Base-by-base conservation (phyloP, 23 tunicate genomes). In the Trididemnum nubilum region DNA sequence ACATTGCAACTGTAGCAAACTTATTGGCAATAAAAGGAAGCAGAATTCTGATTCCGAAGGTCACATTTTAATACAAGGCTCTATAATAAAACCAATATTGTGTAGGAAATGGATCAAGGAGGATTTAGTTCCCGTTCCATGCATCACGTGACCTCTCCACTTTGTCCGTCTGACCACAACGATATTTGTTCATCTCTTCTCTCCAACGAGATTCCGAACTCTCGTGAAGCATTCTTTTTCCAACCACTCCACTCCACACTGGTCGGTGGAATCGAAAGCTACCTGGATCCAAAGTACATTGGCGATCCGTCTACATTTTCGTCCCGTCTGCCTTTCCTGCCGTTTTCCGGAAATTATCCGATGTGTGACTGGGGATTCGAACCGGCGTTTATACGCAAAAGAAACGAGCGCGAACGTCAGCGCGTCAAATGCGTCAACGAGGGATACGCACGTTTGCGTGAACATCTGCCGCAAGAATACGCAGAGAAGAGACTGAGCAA, bases 391-490 rank as follows among this genome's bases (percentile, higher is more conserved):
- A 85, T 93, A n/a, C 82, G 98, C 0, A 93, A 87, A 61, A 71
- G 98, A 63, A 93, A 93, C 80, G 98, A 93, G 51, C 82, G 98
- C 1, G 98, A 93, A 70, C 59, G 98, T 58, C 93, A 85, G 51
- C 35, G 98, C 33, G 98, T 93, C 60, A 93, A 93, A 84, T 93
- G 98, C 50, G 98, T 93, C 37, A 93, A 93, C 70, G 98, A 93
- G 73, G 98, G 98, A 3, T 93, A 93, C 76, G 78, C 92, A 33
- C 72, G 90, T 34, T 39, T 93, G 80, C 86, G 98, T 12, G 89
- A 88, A 66, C 98, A 93, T 84, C 65, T 93, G 5, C 98, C 98
- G 1, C 89, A 80, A n/a, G 89, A 93, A 38, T 87, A 57, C 36
- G 86, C 98, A 0, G 98, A 93, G 66, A 93, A 93, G 64, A 65